Percentiles rank a stretch among this genome's conserved stretches.
These are phyloP conservation scores for Nudaria mundana DNA, from an alignment of 2,888 invertebrate genomes.

Conservation along the genomic window DNA sequence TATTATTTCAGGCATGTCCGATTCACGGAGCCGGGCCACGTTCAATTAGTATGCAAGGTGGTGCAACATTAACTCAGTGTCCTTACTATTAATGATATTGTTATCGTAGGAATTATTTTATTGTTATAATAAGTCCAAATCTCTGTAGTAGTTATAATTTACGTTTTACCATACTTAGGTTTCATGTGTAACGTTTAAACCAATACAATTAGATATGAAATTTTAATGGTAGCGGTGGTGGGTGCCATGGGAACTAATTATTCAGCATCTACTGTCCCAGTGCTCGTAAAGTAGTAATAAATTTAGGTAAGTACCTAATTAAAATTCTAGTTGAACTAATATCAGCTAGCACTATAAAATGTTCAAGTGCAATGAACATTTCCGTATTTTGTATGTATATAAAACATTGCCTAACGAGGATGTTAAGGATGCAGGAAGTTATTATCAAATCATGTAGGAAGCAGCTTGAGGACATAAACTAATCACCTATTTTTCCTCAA, in stretches of 20 bases:
- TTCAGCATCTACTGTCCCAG: too few relatives aligned
- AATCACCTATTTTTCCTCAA: conserved; percentile 25
- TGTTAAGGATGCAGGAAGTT: conserved; percentile 73
- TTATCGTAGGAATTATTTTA: conserved; percentile 78
- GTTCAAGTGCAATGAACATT: conserved; percentile 52
- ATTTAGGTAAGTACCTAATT: too few relatives aligned
- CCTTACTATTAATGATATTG: conserved; percentile 80
- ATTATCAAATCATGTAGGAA: conserved; percentile 76
- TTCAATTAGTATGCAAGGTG: conserved; percentile 75
- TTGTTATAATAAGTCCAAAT: conserved; percentile 51
- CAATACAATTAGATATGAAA: too few relatives aligned
- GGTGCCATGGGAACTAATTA: too few relatives aligned
- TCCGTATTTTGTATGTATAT: conserved; percentile 59
- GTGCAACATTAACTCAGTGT: conserved; percentile 74
- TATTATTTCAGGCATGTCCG: conserved; percentile 78
- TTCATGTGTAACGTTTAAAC: too few relatives aligned
- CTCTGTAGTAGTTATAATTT: conserved; percentile 2
- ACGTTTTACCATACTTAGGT: background rate
- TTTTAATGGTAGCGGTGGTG: too few relatives aligned
- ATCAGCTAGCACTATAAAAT: conserved; percentile 40
- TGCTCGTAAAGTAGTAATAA: too few relatives aligned
- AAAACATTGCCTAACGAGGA: conserved; percentile 66
- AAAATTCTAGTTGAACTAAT: conserved; percentile 51
- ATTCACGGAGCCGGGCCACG: conserved; percentile 55
- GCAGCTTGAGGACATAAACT: conserved; percentile 48